Evolutionary conservation across 1,140 invertebrate genomes (phyloP).

Genomic region (Epicauta chinensis): DNA sequence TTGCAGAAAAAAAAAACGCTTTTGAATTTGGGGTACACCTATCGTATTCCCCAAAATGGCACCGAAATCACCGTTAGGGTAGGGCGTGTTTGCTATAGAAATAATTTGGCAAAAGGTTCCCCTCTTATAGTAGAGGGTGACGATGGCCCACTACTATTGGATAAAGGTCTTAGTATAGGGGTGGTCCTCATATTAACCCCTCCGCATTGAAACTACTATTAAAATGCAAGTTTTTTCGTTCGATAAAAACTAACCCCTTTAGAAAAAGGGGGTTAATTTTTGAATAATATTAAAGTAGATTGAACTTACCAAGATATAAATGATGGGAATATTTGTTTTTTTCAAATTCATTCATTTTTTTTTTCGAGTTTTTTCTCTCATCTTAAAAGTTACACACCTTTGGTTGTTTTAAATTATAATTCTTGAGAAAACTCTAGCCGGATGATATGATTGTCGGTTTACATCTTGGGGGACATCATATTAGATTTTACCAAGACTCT

Average conservation of each 20-base stretch:
- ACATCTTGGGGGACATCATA: too few species aligned
- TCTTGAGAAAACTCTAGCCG: background rate
- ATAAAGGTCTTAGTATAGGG: background rate
- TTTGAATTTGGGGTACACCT: background rate
- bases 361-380: background rate
- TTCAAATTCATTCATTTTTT: slow-evolving; percentile 8
- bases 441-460: too few species aligned
- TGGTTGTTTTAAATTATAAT: background rate
- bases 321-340: slow-evolving; percentile 3
- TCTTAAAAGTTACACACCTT: background rate
- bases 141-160: slow-evolving; percentile 9
- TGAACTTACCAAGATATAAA: too few species aligned
- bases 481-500: background rate
- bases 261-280: background rate
- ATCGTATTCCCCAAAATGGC: slow-evolving; percentile 6
- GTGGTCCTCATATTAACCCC: background rate
- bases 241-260: slow-evolving; percentile 4
- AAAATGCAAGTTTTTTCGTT: slow-evolving; percentile 1
- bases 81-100: slow-evolving; percentile 18
- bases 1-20: background rate
- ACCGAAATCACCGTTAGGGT: slow-evolving; percentile 11
- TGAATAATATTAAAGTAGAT: slow-evolving; percentile 11
- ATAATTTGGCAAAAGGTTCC: slow-evolving; percentile 20
- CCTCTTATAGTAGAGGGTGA: background rate
- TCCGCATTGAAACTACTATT: slow-evolving; percentile 2